Percentiles rank a stretch among this genome's conserved stretches.
Conservation (phyloP, 2,113 vertebrate species). For the Salvelinus sp. region DNA sequence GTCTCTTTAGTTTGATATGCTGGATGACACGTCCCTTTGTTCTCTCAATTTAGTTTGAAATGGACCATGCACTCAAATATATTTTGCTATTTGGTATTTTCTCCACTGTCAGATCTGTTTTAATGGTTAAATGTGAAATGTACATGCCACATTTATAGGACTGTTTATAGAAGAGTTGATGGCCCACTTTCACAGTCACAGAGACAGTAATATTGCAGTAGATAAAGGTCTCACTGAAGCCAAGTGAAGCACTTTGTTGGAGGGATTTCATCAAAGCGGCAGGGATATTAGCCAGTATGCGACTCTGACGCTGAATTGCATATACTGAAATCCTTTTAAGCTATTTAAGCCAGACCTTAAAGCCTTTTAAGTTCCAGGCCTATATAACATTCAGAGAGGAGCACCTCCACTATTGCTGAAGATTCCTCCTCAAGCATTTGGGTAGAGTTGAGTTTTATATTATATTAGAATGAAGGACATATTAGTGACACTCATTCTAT, state of each 20-base stretch:
- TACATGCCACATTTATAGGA: neutral
- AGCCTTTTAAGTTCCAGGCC: neutral
- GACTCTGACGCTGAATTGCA: neutral
- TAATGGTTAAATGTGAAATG: neutral
- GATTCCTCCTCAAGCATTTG: neutral
- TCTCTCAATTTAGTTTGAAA: neutral
- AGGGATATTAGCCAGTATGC: constrained; percentile 1
- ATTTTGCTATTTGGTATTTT: neutral
- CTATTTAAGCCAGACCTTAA: neutral
- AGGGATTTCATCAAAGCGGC: constrained; percentile 5
- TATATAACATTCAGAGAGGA: neutral
- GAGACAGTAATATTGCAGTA: neutral
- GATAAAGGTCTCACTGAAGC: neutral
- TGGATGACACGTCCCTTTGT: too few relatives aligned
- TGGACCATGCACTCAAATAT: neutral
- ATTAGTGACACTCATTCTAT: neutral
- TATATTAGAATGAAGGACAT: too few relatives aligned
- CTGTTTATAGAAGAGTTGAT: too few relatives aligned
- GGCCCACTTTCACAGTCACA: neutral
- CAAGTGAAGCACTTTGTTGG: constrained; percentile 7
- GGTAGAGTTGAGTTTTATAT: neutral
- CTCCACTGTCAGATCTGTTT: neutral
- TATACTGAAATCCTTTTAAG: constrained; percentile 5
- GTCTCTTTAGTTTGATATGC: neutral
- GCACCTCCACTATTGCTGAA: too few relatives aligned